Evolutionary conservation across 1,140 invertebrate genomes (phyloP), one percentile per base, ranked within the genome.

Genomic region (Leptestheria dahalacensis): DNA sequence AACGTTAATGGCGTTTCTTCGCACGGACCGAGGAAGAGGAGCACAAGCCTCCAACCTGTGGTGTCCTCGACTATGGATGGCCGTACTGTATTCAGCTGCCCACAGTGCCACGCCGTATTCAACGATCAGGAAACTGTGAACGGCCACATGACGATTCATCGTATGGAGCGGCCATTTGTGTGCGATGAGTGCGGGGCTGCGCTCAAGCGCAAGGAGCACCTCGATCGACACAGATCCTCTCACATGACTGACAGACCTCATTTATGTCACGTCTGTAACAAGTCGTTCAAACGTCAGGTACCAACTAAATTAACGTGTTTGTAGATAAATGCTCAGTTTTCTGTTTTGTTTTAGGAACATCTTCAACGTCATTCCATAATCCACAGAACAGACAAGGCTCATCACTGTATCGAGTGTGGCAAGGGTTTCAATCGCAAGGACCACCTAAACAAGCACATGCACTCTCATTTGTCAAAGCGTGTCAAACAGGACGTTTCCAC

Each of bases 101-200:
- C 86, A 3, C 85, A 88, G 66, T 89, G 87, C 66, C 85, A 91
- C 69, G 83, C 89, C 81, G 83, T 85, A 23, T 88, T 88, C 68
- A 85, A 86, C 0, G 85, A 89, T 67, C 80, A 85, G 52, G 85
- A 85, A 52, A 68, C 88, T 18, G 72, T 89, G 3, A 86, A 90
- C 66, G 84, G 88, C 59, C 86, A 90, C 70, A 70, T 88, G 12
- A 76, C 86, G 15, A 85, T 85, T 2, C 86, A 90, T 68, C 88
- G 84, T 48, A 76, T 86, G 65, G 85, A 88, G 66, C 74, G 85
- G 65, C 73, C 81, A 66, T 89, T 88, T 66, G 85, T 90, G 21
- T 90, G 86, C 71, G 86, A 88, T 67, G 88, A 88, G 25, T 90
- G 86, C 64, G 86, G 87, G 59, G 86, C 74, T 61, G 84, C 83